Evolutionary conservation across 1,140 invertebrate genomes (phyloP).

Genomic region (Drosophila triauraria): DNA sequence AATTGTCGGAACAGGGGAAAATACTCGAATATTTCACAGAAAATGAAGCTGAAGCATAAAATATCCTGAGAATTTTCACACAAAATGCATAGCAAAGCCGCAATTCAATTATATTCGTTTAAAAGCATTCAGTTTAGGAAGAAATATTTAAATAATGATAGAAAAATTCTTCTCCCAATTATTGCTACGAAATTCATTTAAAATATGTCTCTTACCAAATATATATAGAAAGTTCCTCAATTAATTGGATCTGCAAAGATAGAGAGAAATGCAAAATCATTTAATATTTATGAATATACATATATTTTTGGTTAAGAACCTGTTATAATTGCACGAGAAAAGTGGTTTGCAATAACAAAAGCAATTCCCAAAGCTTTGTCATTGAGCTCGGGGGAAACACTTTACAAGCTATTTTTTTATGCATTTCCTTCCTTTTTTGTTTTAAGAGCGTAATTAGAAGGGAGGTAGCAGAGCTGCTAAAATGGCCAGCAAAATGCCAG

Average conservation of each 20-base stretch:
- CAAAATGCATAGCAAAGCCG: background rate
- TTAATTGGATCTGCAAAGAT: constrained; percentile 53
- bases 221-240: constrained; percentile 28
- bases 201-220: constrained; percentile 42
- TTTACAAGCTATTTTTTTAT: constrained; percentile 57
- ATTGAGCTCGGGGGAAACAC: constrained; percentile 39
- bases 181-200: too few relatives aligned
- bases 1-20: background rate
- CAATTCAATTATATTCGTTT: background rate
- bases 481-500: constrained; percentile 43
- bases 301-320: background rate
- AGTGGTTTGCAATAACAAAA: constrained; percentile 6
- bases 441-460: constrained; percentile 70
- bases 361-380: constrained; percentile 2
- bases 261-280: constrained; percentile 8
- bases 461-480: constrained; percentile 30
- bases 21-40: background rate
- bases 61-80: background rate
- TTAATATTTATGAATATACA: constrained; percentile 23
- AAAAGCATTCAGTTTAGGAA: background rate
- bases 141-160: background rate
- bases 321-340: constrained; percentile 37
- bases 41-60: background rate
- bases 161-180: background rate
- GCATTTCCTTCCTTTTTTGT: constrained; percentile 42